Base-by-base conservation (phyloP, 2,888 invertebrate species). In the Philaethria dido region DNA sequence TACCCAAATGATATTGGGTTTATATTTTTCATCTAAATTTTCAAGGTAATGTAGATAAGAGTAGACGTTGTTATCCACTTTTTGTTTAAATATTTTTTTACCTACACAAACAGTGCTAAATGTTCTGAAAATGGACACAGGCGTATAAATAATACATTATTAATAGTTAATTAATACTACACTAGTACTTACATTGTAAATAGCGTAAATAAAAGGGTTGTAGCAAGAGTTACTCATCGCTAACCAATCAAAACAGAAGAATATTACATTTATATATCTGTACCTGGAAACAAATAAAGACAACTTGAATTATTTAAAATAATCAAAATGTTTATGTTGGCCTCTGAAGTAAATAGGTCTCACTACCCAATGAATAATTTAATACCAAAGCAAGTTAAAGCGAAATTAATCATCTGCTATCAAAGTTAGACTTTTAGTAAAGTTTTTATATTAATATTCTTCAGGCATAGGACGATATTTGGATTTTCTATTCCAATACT, bases 171-270 rank as follows among this genome's bases (percentile, higher is more conserved):
- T 16, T 6, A 9, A n/a, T 29, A 52, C 14, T 18, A 18, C 25
- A 8, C 11, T 18, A 45, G 16, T 60, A 89, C 91, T 96, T 89
- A 97, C 97, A 82, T 97, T 97, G 79, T 97, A 97, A 75, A 97
- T 96, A 42, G 97, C 97, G 80, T 98, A 98, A 77, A 98, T 97
- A 81, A 98, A 97, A 0, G 97, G 97, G 85, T 98, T 98, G 84
- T 96, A 96, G 85, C 97, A 97, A 66, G 97, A 97, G 81, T 97
- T 98, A 79, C 96, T 96, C 97, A 97, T 97, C 0, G 96, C 96
- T 81, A 97, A 88, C 97, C 97, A 97, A 85, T 98, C 97, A 78
- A 95, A 96, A 83, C 95, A 96, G 87, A 98, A 97, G 94, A 96
- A 98, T 68, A 97, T 93, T 57, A 97, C 96, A 86, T 97, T 97